These are phyloP conservation scores for Halictus ligatus DNA, from an alignment of 2,888 invertebrate genomes.

Conservation along the genomic window DNA sequence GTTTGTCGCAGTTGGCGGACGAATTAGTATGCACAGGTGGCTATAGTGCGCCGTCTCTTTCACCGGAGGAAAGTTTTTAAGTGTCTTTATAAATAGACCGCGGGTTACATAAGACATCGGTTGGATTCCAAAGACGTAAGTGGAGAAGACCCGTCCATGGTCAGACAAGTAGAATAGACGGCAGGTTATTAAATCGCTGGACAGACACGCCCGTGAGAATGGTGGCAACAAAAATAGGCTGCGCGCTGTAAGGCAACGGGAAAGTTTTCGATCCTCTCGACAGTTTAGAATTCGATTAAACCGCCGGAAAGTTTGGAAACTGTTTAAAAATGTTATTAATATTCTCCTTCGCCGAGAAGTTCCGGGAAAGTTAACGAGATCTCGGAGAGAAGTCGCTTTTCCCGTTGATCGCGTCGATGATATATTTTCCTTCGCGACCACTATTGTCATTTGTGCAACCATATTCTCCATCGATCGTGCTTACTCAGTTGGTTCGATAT, in stretches of 20 bases:
- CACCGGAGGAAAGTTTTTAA: neutral
- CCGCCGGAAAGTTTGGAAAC: neutral
- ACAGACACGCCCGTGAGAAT: neutral
- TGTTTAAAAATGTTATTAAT: constrained; percentile 36
- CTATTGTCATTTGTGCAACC: neutral
- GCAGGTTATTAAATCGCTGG: constrained; percentile 14
- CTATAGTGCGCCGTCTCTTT: neutral
- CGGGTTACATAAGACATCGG: neutral
- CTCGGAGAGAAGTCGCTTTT: too few species aligned
- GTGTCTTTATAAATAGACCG: constrained; percentile 8
- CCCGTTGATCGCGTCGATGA: neutral
- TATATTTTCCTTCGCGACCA: neutral
- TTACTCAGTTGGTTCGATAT: neutral
- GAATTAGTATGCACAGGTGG: neutral
- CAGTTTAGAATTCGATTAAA: constrained; percentile 48
- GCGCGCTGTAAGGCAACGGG: neutral
- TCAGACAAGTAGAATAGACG: constrained; percentile 14
- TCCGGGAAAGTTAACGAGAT: neutral
- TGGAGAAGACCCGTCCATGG: constrained; percentile 5
- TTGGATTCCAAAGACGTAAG: neutral
- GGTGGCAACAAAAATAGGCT: constrained; percentile 22
- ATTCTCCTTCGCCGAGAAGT: neutral
- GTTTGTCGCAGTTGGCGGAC: neutral
- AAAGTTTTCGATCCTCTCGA: constrained; percentile 25
- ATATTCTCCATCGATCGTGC: neutral